phyloP scores from a whole-genome alignment of 2,797 vertebrate genomes.

The Clarias fuscus region DNA sequence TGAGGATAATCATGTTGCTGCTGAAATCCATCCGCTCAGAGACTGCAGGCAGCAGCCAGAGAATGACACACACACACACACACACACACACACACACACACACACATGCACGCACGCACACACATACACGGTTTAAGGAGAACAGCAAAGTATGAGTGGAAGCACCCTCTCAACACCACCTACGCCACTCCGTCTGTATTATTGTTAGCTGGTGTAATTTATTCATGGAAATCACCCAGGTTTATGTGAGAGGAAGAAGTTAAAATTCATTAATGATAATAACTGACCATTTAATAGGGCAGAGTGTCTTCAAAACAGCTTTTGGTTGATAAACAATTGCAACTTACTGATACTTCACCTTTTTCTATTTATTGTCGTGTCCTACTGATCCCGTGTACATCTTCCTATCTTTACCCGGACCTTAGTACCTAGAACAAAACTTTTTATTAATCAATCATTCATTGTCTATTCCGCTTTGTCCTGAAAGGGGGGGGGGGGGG shows the following conservation, averaged over 20 bases:
- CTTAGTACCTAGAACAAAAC: too few relatives aligned
- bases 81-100: too few relatives aligned
- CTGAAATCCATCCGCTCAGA: conserved; percentile 57
- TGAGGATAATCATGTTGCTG: conserved; percentile 57
- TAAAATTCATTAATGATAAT: not conserved
- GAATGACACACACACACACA: not conserved
- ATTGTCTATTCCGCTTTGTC: too few relatives aligned
- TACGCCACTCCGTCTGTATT: conserved; percentile 14
- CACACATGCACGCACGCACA: conserved; percentile 16
- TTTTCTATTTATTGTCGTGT: too few relatives aligned
- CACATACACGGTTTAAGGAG: conserved; percentile 33
- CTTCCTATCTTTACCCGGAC: not conserved
- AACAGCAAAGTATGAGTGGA: conserved; percentile 32
- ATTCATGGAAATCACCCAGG: conserved; percentile 1
- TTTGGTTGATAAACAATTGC: not conserved
- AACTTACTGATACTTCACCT: too few relatives aligned
- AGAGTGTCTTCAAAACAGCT: not conserved
- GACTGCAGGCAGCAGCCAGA: conserved; percentile 52
- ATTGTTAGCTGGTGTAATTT: conserved; percentile 9
- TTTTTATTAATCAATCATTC: too few relatives aligned
- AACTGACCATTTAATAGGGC: not conserved
- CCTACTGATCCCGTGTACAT: not conserved
- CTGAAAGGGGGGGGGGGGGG: too few relatives aligned
- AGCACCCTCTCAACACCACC: conserved; percentile 26
- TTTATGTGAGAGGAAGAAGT: not conserved